A percentile compares a stretch with the other conserved stretches of the same genome.
These are phyloP conservation scores for Nomada ferruginata DNA, from an alignment of 2,888 invertebrate genomes.

Conservation along the genomic window DNA sequence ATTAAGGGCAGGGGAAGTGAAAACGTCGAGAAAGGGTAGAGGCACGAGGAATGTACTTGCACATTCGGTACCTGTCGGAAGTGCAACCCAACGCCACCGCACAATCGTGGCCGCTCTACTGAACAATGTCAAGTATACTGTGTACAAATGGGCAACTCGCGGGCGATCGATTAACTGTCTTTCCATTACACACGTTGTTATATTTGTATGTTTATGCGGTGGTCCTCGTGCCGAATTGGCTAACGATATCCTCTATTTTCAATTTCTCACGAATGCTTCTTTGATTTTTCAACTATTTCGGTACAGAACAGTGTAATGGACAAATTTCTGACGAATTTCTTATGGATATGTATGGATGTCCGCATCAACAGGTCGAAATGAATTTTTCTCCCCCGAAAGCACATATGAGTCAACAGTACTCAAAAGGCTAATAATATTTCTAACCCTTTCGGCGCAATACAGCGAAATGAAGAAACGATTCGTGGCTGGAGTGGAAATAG, in stretches of 20 bases:
- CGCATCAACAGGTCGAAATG: too few relatives aligned
- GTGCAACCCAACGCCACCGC: conserved; percentile 57
- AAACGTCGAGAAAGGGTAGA: conserved; percentile 9
- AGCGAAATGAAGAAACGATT: too few relatives aligned
- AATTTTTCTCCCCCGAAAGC: too few relatives aligned
- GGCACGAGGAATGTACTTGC: conserved; percentile 19
- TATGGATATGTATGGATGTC: too few relatives aligned
- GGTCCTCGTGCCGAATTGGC: conserved; percentile 61
- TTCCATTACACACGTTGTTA: conserved; percentile 59
- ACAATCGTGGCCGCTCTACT: conserved; percentile 65
- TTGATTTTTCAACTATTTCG: neutral
- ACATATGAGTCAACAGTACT: too few relatives aligned
- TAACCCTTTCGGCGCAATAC: too few relatives aligned
- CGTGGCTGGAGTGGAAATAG: too few relatives aligned
- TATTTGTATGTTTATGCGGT: conserved; percentile 59
- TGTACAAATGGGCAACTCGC: conserved; percentile 66
- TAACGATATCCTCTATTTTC: conserved; percentile 53
- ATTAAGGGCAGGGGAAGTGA: conserved; percentile 9
- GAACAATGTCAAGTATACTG: conserved; percentile 58
- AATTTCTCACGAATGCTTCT: conserved; percentile 27
- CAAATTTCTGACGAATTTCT: too few relatives aligned
- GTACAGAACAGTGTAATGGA: too few relatives aligned
- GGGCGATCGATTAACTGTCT: conserved; percentile 62
- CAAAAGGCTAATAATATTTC: too few relatives aligned
- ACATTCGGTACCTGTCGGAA: conserved; percentile 62